These are phyloP conservation scores for Calcarius ornatus DNA, from an alignment of 2,113 vertebrate genomes.

Conservation along the genomic window DNA sequence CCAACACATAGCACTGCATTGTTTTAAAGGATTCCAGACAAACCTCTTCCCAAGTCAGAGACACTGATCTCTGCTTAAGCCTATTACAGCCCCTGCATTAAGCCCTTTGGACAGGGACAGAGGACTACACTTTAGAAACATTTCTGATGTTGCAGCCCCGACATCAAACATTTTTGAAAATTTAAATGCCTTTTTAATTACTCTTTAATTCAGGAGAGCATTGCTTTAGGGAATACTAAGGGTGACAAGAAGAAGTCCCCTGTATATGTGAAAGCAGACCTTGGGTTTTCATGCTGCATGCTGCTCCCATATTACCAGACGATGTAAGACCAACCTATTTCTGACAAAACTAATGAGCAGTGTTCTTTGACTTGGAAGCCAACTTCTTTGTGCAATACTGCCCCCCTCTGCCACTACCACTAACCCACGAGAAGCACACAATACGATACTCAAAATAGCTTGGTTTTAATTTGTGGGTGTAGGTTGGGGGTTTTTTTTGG, in stretches of 20 bases:
- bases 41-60: neutral
- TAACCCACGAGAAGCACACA: neutral
- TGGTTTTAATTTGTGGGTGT: neutral
- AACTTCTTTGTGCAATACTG: slow-evolving; percentile 30
- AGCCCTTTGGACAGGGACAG: neutral
- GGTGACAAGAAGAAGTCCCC: neutral
- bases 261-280: neutral
- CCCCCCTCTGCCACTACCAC: slow-evolving; percentile 25
- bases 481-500: neutral
- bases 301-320: neutral
- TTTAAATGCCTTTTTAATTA: neutral
- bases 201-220: neutral
- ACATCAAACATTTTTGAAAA: neutral
- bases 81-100: neutral
- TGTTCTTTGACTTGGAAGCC: neutral
- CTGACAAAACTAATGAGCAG: neutral
- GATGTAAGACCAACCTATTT: neutral
- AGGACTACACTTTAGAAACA: neutral
- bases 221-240: neutral
- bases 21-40: neutral
- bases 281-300: neutral
- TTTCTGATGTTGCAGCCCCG: neutral
- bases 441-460: neutral
- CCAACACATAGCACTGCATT: neutral
- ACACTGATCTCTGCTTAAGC: neutral